Base-by-base conservation (phyloP, 1,140 invertebrate genomes). In the Megathymus violae region DNA sequence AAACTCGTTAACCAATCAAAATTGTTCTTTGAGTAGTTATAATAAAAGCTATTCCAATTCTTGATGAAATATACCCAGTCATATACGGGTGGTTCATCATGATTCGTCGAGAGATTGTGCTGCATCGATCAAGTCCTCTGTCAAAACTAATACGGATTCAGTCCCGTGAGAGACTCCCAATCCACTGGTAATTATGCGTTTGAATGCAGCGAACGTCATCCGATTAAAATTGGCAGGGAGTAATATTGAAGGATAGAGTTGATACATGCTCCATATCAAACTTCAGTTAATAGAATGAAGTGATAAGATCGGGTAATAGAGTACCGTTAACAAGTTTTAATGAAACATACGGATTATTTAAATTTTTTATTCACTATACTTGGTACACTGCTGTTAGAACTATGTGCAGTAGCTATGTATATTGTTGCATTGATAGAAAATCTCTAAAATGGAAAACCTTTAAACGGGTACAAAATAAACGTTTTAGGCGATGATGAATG, bases 221-320 rank as follows among this genome's bases (percentile, higher is more conserved):
- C 78, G 85, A 91, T 91, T 91, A 88, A 88, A 89, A 89, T 90
- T 90, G 88, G 88, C 88, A 88, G 79, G 86, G 82, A 84, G 66
- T 54, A 47, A 25, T 62, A 69, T 66, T 44, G 69, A 67, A 51
- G 62, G 63, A 62, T 51, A 58, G 54, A 60, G 22, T 48, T 38
- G 60, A 66, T 63, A 69, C 66, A 54, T 50, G 27, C 15, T 58
- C 34, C n/a, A 59, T 44, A 47, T 69, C 63, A 67, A 56, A 62
- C 56, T 52, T 3, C 17, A 46, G 41, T 46, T 58, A 58, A 74
- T 64, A 59, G 71, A 59, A 64, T 67, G 56, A 66, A 14, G 54
- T 67, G 71, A 74, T 80, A 69, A 46, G 41, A 74, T 71, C 74
- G 50, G 60, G 58, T 71, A 69, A 69, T 71, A 41, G 17, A 56